phyloP scores from a whole-genome alignment of 1,140 invertebrate genomes.

The Apocrypta bakeri region DNA sequence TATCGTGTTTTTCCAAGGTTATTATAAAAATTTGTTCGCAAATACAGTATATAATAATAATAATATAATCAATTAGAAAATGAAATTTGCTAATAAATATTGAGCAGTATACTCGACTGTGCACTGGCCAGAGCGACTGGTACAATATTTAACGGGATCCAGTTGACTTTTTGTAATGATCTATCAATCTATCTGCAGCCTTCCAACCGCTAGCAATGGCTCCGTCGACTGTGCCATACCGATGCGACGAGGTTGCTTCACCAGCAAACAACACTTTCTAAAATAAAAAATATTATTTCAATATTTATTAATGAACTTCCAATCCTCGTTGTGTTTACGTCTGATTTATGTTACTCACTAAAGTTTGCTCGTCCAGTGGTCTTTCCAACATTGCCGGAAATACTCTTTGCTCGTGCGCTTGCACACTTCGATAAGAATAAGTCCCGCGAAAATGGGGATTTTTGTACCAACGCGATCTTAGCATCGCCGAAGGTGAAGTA shows the following conservation, averaged over 20 bases:
- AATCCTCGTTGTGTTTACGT: not conserved
- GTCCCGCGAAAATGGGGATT: constrained; percentile 81
- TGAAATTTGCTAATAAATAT: no score
- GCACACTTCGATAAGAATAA: constrained; percentile 79
- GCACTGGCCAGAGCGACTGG: no score
- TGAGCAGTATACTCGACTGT: no score
- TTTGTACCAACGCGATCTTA: constrained; percentile 79
- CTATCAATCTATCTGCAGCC: constrained; percentile 79
- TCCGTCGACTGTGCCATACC: constrained; percentile 85
- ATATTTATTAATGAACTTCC: not conserved
- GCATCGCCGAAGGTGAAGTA: constrained; percentile 65
- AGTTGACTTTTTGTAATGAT: constrained; percentile 55
- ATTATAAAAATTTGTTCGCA: no score
- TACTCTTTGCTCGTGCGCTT: constrained; percentile 66
- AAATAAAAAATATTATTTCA: constrained; percentile 19
- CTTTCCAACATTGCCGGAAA: constrained; percentile 48
- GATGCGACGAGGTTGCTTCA: constrained; percentile 79
- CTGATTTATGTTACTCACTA: constrained; percentile 7
- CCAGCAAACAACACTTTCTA: constrained; percentile 79
- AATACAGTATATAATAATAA: no score
- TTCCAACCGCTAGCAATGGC: constrained; percentile 84
- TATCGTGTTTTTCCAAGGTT: no score
- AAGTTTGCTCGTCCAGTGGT: constrained; percentile 51
- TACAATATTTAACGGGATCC: no score
- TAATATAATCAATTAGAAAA: no score